Base-by-base conservation (phyloP, 1,140 invertebrate species). In the Drosophila guanche region DNA sequence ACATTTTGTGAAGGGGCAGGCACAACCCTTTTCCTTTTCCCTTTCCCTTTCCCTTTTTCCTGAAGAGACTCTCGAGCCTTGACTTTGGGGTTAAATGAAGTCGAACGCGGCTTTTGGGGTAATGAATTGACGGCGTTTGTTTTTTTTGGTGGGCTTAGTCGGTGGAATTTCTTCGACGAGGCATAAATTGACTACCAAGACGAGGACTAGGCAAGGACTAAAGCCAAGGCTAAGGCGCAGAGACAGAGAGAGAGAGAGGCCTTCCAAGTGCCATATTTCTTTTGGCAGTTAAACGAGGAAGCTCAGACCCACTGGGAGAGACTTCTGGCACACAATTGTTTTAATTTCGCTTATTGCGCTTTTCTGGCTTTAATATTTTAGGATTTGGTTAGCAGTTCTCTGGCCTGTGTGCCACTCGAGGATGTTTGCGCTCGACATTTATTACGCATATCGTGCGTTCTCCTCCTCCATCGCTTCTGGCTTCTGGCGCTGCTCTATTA, bases 301-400 rank as follows among this genome's bases (percentile, higher is more conserved):
- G 41, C 51, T 47, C 25, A 56, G 47, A 46, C 43, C 14, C 50
- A 61, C 54, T 46, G 29, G 8, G 29, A 8, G 33, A 37, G 33
- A 37, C 33, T 37, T 12, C 52, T 52, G 42, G 48, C 73, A 60
- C 83, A 76, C 83, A 88, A 88, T 88, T 88, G 83, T 88, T 88
- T 88, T 88, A 88, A 88, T 88, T 88, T 88, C 79, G 83, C 83
- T 86, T 86, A 88, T 86, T 88, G 83, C 85, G 70, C 78, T 53
- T 57, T 60, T 48, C 29, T 43, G 65, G 66, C 84, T 88, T 88
- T 83, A 88, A 88, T 88, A 88, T 88, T 88, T 88, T 66, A 88
- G 83, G 84, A 88, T 88, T 88, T 88, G 78, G 54, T 58, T 29
- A 65, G 55, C 73, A 72, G 75, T 81, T 81, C 47, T 45, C 55